Conservation (phyloP, 2,888 invertebrate species). For the Nezara viridula region DNA sequence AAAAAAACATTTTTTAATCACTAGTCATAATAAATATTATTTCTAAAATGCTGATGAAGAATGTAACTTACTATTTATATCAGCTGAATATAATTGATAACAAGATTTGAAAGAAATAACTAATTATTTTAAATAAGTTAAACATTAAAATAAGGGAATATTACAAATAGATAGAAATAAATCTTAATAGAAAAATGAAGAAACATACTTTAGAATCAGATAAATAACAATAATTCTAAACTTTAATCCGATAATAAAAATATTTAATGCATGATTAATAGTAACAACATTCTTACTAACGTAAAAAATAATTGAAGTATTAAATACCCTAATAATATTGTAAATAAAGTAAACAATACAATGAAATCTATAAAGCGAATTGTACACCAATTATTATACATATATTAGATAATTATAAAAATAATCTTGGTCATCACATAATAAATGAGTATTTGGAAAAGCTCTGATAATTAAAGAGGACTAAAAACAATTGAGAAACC, state of each 20-base stretch:
- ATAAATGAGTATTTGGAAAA: background rate
- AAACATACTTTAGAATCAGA: background rate
- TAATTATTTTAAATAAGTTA: background rate
- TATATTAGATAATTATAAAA: background rate
- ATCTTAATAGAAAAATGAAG: background rate
- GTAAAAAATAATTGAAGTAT: background rate
- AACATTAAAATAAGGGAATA: background rate
- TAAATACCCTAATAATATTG: background rate
- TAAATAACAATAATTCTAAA: background rate
- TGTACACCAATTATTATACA: background rate
- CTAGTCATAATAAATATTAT: background rate
- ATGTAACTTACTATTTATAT: background rate
- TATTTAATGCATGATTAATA: background rate
- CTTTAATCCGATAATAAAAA: background rate
- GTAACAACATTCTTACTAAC: background rate
- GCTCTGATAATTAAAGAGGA: background rate
- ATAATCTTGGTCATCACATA: background rate
- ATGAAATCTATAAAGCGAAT: background rate
- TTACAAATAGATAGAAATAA: background rate
- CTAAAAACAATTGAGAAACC: background rate
- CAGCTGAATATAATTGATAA: background rate
- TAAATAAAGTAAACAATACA: background rate
- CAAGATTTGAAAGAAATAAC: background rate
- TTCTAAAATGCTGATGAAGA: background rate
- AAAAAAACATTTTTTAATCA: background rate